phyloP scores from a whole-genome alignment of 2,888 invertebrate genomes.

The Zonitis immaculata region DNA sequence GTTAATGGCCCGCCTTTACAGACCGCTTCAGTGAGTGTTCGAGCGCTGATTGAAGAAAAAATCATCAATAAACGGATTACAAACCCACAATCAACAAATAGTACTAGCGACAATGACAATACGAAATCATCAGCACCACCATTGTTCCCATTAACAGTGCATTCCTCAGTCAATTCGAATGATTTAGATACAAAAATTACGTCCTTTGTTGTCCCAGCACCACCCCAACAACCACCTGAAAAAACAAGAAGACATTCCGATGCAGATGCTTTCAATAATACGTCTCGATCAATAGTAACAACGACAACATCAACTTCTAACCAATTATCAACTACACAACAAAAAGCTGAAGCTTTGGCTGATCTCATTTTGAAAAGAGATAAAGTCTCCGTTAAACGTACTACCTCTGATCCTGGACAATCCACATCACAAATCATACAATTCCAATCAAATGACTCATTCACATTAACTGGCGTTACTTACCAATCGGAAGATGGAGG shows the following conservation, averaged over 20 bases:
- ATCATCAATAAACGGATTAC: conserved; percentile 81
- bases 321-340: conserved; percentile 39
- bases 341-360: conserved; percentile 73
- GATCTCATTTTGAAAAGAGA: conserved; percentile 71
- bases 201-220: conserved; percentile 57
- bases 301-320: not conserved
- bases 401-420: conserved; percentile 66
- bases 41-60: conserved; percentile 88
- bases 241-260: conserved; percentile 57
- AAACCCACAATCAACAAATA: conserved; percentile 32
- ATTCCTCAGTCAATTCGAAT: conserved; percentile 45
- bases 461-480: conserved; percentile 58
- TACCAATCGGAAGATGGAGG: conserved; percentile 60
- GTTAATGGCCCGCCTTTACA: conserved; percentile 77
- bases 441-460: conserved; percentile 59
- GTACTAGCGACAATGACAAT: conserved; percentile 26
- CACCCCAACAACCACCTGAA: conserved; percentile 48
- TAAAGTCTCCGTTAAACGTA: conserved; percentile 66
- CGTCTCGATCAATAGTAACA: conserved; percentile 10
- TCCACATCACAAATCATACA: conserved; percentile 53
- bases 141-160: conserved; percentile 47
- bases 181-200: conserved; percentile 46
- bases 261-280: conserved; percentile 51
- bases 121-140: conserved; percentile 46
- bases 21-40: conserved; percentile 87